Conservation (phyloP, 1,140 invertebrate species). For the Holcopasites calliopsidis region DNA sequence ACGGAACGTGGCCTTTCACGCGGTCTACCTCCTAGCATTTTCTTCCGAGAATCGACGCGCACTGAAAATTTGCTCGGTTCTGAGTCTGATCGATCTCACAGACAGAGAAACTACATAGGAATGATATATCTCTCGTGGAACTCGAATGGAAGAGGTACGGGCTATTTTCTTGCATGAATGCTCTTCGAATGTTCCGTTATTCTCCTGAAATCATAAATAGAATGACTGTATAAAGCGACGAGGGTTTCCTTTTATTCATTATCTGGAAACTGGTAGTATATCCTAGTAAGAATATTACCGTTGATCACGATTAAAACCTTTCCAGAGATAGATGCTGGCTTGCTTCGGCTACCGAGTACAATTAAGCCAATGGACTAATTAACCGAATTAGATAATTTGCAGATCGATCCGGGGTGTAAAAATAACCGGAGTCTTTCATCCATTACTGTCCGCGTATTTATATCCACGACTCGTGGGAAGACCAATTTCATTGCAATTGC, state of each 20-base stretch:
- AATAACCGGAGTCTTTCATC: conserved; percentile 57
- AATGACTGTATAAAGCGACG: not conserved
- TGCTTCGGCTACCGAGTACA: conserved; percentile 40
- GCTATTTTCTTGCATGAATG: not conserved
- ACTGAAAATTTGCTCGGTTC: conserved; percentile 30
- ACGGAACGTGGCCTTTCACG: conserved; percentile 49
- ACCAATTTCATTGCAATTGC: conserved; percentile 69
- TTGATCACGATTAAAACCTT: conserved; percentile 16
- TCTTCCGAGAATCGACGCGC: not conserved
- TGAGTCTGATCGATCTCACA: conserved; percentile 2
- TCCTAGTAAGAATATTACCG: not conserved
- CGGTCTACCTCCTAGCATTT: not conserved
- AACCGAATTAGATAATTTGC: conserved; percentile 76
- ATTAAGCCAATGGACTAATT: conserved; percentile 77
- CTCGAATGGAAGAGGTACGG: not conserved
- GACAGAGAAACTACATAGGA: not conserved
- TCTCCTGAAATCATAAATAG: not conserved
- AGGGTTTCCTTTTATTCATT: not conserved
- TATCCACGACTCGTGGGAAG: conserved; percentile 39
- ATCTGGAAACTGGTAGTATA: not conserved
- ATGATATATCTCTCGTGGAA: conserved; percentile 16
- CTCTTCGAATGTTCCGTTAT: not conserved
- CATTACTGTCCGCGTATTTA: conserved; percentile 40
- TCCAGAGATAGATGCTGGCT: not conserved
- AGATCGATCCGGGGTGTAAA: conserved; percentile 70